Percentiles rank a stretch among this genome's conserved stretches.
These are phyloP conservation scores for Prosapia bicincta DNA, from an alignment of 2,888 invertebrate genomes.

Conservation along the genomic window DNA sequence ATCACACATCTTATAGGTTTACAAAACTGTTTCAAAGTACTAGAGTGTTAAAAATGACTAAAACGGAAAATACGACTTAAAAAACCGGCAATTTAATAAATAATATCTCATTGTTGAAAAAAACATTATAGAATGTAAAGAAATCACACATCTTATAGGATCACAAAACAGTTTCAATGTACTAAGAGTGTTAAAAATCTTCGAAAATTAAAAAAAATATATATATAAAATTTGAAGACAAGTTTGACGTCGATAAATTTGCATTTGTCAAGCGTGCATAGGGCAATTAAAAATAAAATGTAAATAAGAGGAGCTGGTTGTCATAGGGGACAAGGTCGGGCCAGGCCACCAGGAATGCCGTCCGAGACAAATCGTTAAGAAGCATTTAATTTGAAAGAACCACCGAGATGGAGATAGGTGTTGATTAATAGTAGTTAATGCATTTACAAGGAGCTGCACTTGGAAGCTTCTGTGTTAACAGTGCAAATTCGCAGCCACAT, in stretches of 20 bases:
- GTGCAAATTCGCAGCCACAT: not conserved
- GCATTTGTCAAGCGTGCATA: not conserved
- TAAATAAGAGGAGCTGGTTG: not conserved
- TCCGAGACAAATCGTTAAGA: slow-evolving; percentile 14
- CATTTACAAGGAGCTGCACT: slow-evolving; percentile 14
- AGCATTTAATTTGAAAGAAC: slow-evolving; percentile 7
- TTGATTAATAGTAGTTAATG: slow-evolving; percentile 21
- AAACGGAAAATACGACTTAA: too few relatives aligned
- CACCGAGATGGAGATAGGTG: slow-evolving; percentile 10
- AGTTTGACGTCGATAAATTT: not conserved
- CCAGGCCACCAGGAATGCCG: slow-evolving; percentile 14
- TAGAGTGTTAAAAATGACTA: too few relatives aligned
- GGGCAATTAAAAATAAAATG: not conserved
- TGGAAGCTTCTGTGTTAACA: not conserved
- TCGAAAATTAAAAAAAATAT: not conserved
- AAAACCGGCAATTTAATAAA: too few relatives aligned
- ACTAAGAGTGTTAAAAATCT: not conserved
- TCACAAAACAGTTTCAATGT: not conserved
- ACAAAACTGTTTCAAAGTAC: too few relatives aligned
- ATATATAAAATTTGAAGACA: not conserved
- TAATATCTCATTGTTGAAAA: too few relatives aligned
- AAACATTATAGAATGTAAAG: too few relatives aligned
- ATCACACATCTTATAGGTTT: too few relatives aligned
- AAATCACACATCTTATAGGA: not conserved
- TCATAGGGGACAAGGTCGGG: not conserved